Evolutionary conservation across 2,888 invertebrate species (phyloP), one percentile per base, ranked within the genome.

Genomic region (Bugula neritina): DNA sequence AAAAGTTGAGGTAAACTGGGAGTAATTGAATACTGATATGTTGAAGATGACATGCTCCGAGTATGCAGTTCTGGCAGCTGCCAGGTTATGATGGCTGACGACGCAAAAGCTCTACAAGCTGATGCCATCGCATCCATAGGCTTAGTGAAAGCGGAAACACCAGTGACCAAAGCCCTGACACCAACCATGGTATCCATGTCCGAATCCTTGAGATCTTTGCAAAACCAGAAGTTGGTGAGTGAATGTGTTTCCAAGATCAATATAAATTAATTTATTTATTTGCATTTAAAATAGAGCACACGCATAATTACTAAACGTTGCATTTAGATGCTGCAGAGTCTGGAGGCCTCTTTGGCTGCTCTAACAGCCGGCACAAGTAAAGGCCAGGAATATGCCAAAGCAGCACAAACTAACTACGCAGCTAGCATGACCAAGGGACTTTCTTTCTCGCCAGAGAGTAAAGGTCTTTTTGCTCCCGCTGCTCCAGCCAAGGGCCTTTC

Each of bases 321-420:
- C n/a, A n/a, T n/a, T n/a, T 27, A 63, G 63, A 21, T 63, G 29
- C 27, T 63, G 27, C 31, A 63, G 31, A 63, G 27, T n/a, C 31
- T 63, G 5, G 29, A 63, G 31, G 63, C 63, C 2, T 63, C 63
- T 5, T 31, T 63, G 63, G 63, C 63, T 31, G 29, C 27, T 25
- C 10, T 63, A 13, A 63, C 5, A 31, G 31, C 27, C 1, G 27
- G 31, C 5, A 10, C 63, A 25, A 2, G 5, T 13, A 63, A 63
- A n/a, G 63, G 63, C 3, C 63, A 63, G 27, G 63, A 63, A 31
- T 13, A 25, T 27, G 63, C 63, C 21, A 21, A 63, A n/a, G 63
- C 63, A 29, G 63, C 63, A 27, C 27, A 31, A 27, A 63, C 27
- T 27, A 27, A 63, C 5, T 63, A 25, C n/a, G 31, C 31, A 10